Evolutionary conservation across 2,888 invertebrate genomes (phyloP).

Genomic region (Halictus ligatus): DNA sequence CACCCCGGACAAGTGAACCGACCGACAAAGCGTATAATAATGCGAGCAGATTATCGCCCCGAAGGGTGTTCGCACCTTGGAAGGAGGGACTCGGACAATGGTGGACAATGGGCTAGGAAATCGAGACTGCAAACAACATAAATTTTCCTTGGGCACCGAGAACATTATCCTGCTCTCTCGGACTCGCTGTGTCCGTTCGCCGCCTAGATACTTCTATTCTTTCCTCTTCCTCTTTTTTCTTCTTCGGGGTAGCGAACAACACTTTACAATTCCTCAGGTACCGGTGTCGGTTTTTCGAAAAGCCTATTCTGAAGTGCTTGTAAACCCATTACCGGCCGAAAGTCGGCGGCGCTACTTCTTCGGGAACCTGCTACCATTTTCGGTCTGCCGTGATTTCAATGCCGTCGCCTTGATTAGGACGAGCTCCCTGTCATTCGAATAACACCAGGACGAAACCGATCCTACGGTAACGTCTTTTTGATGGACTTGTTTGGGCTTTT

Average conservation of each 20-base stretch:
- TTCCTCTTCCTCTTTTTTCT: conserved; percentile 33
- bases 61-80: conserved; percentile 84
- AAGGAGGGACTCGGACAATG: conserved; percentile 81
- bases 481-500: neutral
- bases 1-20: conserved; percentile 74
- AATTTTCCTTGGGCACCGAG: conserved; percentile 74
- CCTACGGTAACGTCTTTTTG: neutral
- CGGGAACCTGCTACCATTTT: neutral
- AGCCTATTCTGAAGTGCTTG: conserved; percentile 58
- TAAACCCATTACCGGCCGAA: conserved; percentile 65
- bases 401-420: neutral
- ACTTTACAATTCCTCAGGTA: neutral
- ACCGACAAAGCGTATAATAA: conserved; percentile 83
- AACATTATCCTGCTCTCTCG: conserved; percentile 41
- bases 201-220: conserved; percentile 42
- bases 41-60: conserved; percentile 82
- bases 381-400: conserved; percentile 21
- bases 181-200: conserved; percentile 48
- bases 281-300: conserved; percentile 18
- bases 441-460: neutral
- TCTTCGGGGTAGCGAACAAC: conserved; percentile 28
- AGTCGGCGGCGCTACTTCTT: conserved; percentile 52
- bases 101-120: conserved; percentile 82
- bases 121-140: conserved; percentile 84
- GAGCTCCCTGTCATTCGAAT: neutral